These are phyloP conservation scores for Knipowitschia caucasica DNA, from an alignment of 2,797 vertebrate species.

Conservation along the genomic window DNA sequence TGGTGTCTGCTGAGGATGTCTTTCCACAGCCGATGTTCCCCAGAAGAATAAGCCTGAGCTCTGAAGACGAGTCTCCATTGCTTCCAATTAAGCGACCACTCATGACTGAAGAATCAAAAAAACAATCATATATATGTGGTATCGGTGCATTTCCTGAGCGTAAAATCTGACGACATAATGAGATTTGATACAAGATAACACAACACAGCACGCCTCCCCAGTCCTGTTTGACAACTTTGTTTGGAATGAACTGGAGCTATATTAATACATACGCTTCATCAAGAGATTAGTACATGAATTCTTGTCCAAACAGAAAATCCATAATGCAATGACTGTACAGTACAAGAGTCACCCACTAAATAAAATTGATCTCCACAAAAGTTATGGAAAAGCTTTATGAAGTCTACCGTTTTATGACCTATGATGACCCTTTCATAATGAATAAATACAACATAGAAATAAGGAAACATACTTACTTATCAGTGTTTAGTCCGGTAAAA, in stretches of 20 bases:
- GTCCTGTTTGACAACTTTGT: conserved; percentile 62
- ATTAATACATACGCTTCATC: background rate
- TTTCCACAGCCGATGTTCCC: conserved; percentile 81
- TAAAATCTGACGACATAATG: background rate
- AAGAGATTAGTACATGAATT: conserved; percentile 4
- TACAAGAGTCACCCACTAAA: too few relatives aligned
- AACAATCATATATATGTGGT: background rate
- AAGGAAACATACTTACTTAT: conserved; percentile 41
- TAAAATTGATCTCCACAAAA: background rate
- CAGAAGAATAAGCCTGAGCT: conserved; percentile 70
- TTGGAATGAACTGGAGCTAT: background rate
- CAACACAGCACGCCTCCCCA: conserved; percentile 30
- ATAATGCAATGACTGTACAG: background rate
- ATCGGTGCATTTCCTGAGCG: background rate
- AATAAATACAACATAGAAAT: background rate
- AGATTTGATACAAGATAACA: background rate
- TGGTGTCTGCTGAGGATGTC: conserved; percentile 69
- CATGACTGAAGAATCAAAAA: conserved; percentile 35
- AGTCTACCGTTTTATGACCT: too few relatives aligned
- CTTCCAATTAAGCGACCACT: conserved; percentile 16
- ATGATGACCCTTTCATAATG: background rate
- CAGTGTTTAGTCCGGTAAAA: background rate
- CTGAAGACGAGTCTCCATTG: conserved; percentile 23
- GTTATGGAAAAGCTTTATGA: too few relatives aligned
- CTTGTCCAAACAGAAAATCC: background rate